Conservation (phyloP, 2,797 vertebrate genomes). For the Brachyalestes nurse region DNA sequence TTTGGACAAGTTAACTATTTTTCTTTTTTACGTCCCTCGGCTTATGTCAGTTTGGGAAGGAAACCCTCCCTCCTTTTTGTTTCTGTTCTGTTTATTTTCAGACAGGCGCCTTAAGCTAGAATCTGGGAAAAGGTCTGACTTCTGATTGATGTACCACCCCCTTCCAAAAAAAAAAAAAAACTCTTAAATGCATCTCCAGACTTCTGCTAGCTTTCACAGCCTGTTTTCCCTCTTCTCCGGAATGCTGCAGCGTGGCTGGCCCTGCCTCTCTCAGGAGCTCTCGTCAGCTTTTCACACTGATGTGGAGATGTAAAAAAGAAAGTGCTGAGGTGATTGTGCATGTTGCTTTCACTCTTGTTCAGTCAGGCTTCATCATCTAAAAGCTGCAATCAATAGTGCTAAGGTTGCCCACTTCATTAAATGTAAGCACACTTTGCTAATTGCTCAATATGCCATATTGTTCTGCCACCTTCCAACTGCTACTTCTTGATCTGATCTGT, state of each 20-base stretch:
- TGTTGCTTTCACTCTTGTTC: conserved; percentile 25
- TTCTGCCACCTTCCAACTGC: neutral
- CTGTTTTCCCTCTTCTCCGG: conserved; percentile 1
- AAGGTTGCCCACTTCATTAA: conserved; percentile 44
- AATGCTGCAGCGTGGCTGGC: neutral
- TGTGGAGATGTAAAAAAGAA: conserved; percentile 12
- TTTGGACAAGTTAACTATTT: conserved; percentile 26
- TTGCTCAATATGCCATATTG: conserved; percentile 20
- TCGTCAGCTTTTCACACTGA: conserved; percentile 20
- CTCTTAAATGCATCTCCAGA: conserved; percentile 36
- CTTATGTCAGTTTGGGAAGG: conserved; percentile 23
- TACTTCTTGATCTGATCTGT: conserved; percentile 7
- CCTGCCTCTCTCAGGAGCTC: conserved; percentile 9
- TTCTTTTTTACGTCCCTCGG: conserved; percentile 21
- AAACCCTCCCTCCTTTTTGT: conserved; percentile 32
- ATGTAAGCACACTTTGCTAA: conserved; percentile 43
- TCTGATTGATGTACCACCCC: conserved; percentile 69
- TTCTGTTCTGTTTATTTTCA: conserved; percentile 46
- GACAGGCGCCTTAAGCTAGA: conserved; percentile 62
- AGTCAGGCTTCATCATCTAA: conserved; percentile 29
- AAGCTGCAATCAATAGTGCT: conserved; percentile 38
- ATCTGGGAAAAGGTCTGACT: conserved; percentile 64
- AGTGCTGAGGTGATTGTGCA: conserved; percentile 3
- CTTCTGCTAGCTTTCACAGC: neutral
- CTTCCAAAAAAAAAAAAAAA: neutral